phyloP scores from a whole-genome alignment of 2,113 vertebrate species.

The Colinus virginianus region DNA sequence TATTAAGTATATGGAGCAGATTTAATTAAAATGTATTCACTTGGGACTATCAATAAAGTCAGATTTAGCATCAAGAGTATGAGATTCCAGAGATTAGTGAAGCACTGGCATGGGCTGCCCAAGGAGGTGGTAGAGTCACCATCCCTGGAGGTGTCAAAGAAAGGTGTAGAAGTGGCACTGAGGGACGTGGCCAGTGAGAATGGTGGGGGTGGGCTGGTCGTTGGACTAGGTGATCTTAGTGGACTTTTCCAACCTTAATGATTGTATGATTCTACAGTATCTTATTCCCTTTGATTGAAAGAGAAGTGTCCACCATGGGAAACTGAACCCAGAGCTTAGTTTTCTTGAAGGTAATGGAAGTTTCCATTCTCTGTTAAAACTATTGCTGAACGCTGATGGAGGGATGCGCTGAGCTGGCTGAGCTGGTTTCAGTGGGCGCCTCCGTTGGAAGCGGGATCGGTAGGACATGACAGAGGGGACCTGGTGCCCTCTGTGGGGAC shows the following conservation, averaged over 20 bases:
- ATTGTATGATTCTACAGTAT: too few relatives aligned
- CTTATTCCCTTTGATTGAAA: neutral
- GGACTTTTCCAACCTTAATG: too few relatives aligned
- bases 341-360: neutral
- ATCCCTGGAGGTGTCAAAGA: too few relatives aligned
- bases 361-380: neutral
- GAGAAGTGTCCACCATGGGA: neutral
- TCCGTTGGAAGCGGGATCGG: neutral
- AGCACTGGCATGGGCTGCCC: too few relatives aligned
- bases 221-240: too few relatives aligned
- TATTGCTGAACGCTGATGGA: neutral
- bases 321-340: neutral
- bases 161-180: too few relatives aligned
- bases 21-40: neutral
- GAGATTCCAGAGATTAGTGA: neutral
- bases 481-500: neutral
- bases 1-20: neutral
- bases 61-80: neutral
- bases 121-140: too few relatives aligned
- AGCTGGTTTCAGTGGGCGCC: neutral
- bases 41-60: neutral
- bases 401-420: neutral
- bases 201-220: too few relatives aligned
- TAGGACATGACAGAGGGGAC: rapidly evolving
- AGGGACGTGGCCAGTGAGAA: too few relatives aligned